These are phyloP conservation scores for Aptenodytes forsteri DNA, from an alignment of 2,113 vertebrate genomes.

Conservation along the genomic window DNA sequence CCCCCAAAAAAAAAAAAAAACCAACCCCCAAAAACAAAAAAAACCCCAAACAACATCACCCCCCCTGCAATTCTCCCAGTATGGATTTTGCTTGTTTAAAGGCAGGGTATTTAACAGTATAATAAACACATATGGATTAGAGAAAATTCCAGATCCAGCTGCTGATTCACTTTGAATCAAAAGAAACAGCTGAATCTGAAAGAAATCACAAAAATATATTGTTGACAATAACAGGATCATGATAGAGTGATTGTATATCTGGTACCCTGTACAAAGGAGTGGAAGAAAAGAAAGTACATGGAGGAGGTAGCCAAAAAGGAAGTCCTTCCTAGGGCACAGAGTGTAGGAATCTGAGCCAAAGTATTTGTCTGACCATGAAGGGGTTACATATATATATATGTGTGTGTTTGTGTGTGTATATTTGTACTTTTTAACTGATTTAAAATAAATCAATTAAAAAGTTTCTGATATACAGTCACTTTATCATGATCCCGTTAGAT, in stretches of 20 bases:
- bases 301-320: neutral
- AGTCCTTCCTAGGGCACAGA: neutral
- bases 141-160: neutral
- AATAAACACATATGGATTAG: neutral
- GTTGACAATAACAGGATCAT: neutral
- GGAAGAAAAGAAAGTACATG: neutral
- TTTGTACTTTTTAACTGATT: neutral
- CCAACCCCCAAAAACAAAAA: no score
- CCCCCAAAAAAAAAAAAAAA: neutral
- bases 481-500: neutral
- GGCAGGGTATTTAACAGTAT: neutral
- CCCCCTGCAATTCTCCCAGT: neutral
- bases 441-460: neutral
- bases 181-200: neutral
- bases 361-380: neutral
- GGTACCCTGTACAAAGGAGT: neutral
- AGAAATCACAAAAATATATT: neutral
- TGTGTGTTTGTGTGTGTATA: neutral
- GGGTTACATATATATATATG: accelerated
- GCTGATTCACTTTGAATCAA: neutral
- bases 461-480: neutral
- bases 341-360: neutral
- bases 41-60: accelerated
- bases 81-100: neutral
- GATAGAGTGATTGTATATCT: neutral